These are phyloP conservation scores for Philereme transversata DNA, from an alignment of 2,888 invertebrate species.

Conservation along the genomic window DNA sequence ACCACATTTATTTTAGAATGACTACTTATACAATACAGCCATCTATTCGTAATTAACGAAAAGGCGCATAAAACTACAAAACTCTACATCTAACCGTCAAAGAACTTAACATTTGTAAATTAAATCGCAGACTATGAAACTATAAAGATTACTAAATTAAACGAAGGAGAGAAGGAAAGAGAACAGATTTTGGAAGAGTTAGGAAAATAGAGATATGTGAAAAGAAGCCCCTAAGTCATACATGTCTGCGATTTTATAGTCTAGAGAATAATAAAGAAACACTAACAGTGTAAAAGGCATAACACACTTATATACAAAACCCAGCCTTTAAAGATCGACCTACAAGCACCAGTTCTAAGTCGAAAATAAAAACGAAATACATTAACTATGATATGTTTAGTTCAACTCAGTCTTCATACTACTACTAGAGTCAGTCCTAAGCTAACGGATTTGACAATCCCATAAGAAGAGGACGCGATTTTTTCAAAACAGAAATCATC, in stretches of 20 bases:
- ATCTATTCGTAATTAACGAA: conserved; percentile 61
- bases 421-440: conserved; percentile 81
- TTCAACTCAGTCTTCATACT: conserved; percentile 82
- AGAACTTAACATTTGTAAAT: conserved; percentile 42
- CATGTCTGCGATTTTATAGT: conserved; percentile 39
- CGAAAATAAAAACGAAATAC: conserved; percentile 78
- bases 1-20: conserved; percentile 66
- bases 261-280: conserved; percentile 52
- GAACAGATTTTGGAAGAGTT: conserved; percentile 6
- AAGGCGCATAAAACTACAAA: conserved; percentile 60
- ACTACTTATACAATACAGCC: conserved; percentile 57
- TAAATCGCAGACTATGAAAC: conserved; percentile 47
- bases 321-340: conserved; percentile 82
- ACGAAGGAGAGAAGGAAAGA: not conserved
- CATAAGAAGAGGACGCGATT: conserved; percentile 83
- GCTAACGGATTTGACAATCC: conserved; percentile 80
- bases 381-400: conserved; percentile 79
- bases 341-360: conserved; percentile 84
- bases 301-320: conserved; percentile 80
- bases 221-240: conserved; percentile 36
- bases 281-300: conserved; percentile 77
- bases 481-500: conserved; percentile 74
- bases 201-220: conserved; percentile 30
- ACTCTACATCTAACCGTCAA: conserved; percentile 51
- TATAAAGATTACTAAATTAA: not conserved